phyloP scores from a whole-genome alignment of 1,140 invertebrate species.

The Aleiodes sp. region DNA sequence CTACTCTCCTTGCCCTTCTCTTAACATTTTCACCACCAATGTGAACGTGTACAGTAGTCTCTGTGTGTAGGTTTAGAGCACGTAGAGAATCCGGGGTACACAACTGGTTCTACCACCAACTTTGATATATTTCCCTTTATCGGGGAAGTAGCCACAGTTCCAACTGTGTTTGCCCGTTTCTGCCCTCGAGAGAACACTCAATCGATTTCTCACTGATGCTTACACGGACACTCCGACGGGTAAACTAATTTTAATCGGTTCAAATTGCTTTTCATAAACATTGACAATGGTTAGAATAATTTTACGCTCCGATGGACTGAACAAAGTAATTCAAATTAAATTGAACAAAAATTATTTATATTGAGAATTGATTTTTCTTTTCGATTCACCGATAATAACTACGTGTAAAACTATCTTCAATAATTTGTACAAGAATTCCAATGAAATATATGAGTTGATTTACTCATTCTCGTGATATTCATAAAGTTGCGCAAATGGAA shows the following conservation, averaged over 20 bases:
- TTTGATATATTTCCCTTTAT: conserved; percentile 37
- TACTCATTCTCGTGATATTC: not conserved
- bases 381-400: no score
- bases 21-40: conserved; percentile 12
- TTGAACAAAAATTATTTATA: no score
- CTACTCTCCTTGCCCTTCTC: not conserved
- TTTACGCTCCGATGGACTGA: not conserved
- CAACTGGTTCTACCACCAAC: conserved; percentile 26
- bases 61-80: conserved; percentile 3
- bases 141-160: not conserved
- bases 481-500: not conserved
- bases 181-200: conserved; percentile 16
- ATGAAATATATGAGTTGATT: no score
- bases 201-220: conserved; percentile 34
- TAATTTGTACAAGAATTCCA: no score
- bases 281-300: not conserved
- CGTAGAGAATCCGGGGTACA: conserved; percentile 31
- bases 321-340: no score
- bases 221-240: not conserved
- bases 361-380: no score
- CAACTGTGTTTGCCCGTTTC: not conserved
- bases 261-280: conserved; percentile 7
- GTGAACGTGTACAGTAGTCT: not conserved
- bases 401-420: no score
- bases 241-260: conserved; percentile 3